These are phyloP conservation scores for Musca vetustissima DNA, from an alignment of 1,140 invertebrate species.

Conservation along the genomic window DNA sequence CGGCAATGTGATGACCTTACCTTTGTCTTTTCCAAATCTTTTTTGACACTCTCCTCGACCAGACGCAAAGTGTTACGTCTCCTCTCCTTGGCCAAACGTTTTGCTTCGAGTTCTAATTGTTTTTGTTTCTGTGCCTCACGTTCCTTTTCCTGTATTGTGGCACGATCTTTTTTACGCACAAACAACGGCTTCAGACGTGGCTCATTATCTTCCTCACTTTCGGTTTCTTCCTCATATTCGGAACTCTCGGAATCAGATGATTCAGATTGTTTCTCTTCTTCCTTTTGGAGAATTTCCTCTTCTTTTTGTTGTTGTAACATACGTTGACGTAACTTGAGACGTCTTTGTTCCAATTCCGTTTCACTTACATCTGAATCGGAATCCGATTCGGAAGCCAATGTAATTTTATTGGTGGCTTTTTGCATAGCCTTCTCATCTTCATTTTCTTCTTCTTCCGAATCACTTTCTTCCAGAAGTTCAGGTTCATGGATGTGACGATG, in stretches of 20 bases:
- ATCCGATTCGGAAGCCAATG: slow-evolving; percentile 69
- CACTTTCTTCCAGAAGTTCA: slow-evolving; percentile 68
- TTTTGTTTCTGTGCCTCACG: slow-evolving; percentile 83
- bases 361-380: slow-evolving; percentile 71
- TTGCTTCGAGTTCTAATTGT: slow-evolving; percentile 76
- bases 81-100: slow-evolving; percentile 79
- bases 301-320: slow-evolving; percentile 71
- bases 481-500: slow-evolving; percentile 69
- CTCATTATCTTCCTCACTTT: slow-evolving; percentile 65
- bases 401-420: slow-evolving; percentile 54
- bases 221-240: slow-evolving; percentile 73
- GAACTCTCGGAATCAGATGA: slow-evolving; percentile 71
- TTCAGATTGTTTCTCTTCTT: slow-evolving; percentile 76
- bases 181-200: slow-evolving; percentile 96
- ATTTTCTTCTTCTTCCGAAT: slow-evolving; percentile 36
- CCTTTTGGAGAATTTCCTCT: slow-evolving; percentile 62
- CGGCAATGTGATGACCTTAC: too few relatives aligned
- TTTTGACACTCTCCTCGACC: slow-evolving; percentile 86
- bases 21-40: slow-evolving; percentile 63
- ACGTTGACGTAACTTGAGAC: slow-evolving; percentile 69
- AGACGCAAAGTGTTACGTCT: slow-evolving; percentile 83
- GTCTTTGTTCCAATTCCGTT: slow-evolving; percentile 78
- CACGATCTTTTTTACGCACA: slow-evolving; percentile 90
- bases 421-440: slow-evolving; percentile 42
- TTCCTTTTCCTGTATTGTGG: slow-evolving; percentile 94